Conservation (phyloP, 2,888 invertebrate species). For the Erebia ligea region DNA sequence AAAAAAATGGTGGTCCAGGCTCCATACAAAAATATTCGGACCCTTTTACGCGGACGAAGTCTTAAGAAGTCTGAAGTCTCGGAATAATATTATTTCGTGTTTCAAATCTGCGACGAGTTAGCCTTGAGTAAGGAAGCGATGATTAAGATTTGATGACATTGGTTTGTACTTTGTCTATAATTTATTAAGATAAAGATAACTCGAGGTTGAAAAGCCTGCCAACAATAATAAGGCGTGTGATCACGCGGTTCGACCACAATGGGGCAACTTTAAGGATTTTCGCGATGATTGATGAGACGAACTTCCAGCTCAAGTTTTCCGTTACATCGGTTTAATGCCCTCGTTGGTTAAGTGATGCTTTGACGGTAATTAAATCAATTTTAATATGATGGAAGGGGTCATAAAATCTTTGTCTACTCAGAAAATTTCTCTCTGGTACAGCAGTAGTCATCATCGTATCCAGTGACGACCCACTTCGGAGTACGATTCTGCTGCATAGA, state of each 20-base stretch:
- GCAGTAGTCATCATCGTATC: too few relatives aligned
- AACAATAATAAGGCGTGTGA: constrained; percentile 22
- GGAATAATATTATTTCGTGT: neutral
- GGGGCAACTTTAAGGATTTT: constrained; percentile 20
- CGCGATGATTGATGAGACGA: constrained; percentile 19
- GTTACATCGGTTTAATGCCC: constrained; percentile 15
- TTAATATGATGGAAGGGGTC: neutral
- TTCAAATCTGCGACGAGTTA: too few relatives aligned
- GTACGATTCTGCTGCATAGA: too few relatives aligned
- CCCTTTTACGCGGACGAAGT: too few relatives aligned
- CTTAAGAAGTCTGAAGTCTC: too few relatives aligned
- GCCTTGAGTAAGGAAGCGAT: too few relatives aligned
- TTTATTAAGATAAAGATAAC: neutral
- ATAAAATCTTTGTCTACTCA: neutral
- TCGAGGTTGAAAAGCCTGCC: neutral
- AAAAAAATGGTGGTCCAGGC: too few relatives aligned
- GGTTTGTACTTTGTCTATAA: neutral
- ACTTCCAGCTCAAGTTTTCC: constrained; percentile 16
- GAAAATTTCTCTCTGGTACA: too few relatives aligned
- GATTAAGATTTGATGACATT: too few relatives aligned
- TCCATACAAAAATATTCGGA: too few relatives aligned
- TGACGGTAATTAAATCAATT: constrained; percentile 4
- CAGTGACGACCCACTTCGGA: too few relatives aligned
- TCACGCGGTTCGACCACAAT: constrained; percentile 15
- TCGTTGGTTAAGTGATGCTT: neutral